phyloP scores from a whole-genome alignment of 2,797 vertebrate genomes.

The Falco naumanni region DNA sequence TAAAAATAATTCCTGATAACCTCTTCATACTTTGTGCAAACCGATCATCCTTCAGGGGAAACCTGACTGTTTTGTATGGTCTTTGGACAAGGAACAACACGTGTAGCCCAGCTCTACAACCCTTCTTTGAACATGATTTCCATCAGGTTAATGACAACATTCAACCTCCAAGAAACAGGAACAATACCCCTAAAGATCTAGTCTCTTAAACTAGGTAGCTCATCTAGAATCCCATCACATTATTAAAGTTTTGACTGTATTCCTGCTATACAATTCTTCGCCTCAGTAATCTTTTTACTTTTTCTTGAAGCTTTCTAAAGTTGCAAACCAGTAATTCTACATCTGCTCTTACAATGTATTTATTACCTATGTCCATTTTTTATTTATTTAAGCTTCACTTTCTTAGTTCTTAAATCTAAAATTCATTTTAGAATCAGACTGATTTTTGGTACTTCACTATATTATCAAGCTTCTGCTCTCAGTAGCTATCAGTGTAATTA shows the following conservation, averaged over 20 bases:
- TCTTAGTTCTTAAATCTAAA: not conserved
- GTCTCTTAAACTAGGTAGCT: not conserved
- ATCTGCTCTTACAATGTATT: not conserved
- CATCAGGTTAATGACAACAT: not conserved
- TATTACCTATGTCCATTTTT: not conserved
- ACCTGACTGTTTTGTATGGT: not conserved
- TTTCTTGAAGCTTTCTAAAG: not conserved
- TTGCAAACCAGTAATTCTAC: not conserved
- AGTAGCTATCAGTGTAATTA: not conserved
- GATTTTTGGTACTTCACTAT: not conserved
- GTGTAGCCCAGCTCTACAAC: not conserved
- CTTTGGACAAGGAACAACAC: not conserved
- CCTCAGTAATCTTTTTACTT: not conserved
- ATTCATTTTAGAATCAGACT: not conserved
- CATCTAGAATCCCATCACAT: not conserved
- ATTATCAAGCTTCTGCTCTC: not conserved
- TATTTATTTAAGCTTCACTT: not conserved
- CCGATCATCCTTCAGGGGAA: not conserved
- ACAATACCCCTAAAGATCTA: not conserved
- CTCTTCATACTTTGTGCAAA: not conserved
- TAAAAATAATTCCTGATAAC: not conserved
- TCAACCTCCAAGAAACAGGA: not conserved
- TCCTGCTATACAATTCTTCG: not conserved
- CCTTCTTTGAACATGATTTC: not conserved
- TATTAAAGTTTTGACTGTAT: not conserved